A percentile compares a stretch with the other conserved stretches of the same genome.
These are phyloP conservation scores for Delphinapterus leucas DNA, from an alignment of 2,113 vertebrate species.

Conservation along the genomic window DNA sequence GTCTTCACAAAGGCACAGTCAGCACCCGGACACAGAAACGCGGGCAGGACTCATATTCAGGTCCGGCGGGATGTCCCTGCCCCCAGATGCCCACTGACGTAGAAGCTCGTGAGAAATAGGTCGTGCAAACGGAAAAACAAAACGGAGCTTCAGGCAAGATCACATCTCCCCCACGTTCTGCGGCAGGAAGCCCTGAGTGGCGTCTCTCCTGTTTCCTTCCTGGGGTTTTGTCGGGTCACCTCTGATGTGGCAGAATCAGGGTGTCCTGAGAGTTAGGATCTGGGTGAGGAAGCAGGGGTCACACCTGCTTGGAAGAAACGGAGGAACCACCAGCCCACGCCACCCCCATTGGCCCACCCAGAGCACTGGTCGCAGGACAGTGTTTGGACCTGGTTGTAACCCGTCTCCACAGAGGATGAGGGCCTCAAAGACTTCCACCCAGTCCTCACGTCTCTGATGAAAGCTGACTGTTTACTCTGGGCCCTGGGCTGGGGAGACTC, in stretches of 20 bases:
- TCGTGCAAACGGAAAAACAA: background rate
- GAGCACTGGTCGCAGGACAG: too few relatives aligned
- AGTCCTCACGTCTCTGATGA: background rate
- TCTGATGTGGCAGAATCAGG: background rate
- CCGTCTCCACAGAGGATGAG: too few relatives aligned
- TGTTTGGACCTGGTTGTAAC: too few relatives aligned
- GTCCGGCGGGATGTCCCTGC: background rate
- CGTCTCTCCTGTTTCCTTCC: background rate
- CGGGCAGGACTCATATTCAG: background rate
- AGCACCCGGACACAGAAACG: background rate
- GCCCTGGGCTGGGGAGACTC: background rate
- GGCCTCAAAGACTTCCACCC: background rate
- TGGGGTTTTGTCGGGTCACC: background rate
- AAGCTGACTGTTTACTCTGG: background rate
- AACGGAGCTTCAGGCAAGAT: background rate
- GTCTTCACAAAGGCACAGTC: background rate
- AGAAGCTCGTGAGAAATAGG: background rate
- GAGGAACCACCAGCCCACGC: too few relatives aligned
- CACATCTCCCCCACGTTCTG: background rate
- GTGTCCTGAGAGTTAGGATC: background rate
- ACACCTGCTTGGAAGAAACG: too few relatives aligned
- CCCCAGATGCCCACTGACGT: background rate
- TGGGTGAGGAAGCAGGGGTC: too few relatives aligned
- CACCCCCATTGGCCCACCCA: too few relatives aligned
- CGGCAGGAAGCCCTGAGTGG: background rate